Evolutionary conservation across 2,888 invertebrate species (phyloP).

Genomic region (Sphecodes monilicornis): DNA sequence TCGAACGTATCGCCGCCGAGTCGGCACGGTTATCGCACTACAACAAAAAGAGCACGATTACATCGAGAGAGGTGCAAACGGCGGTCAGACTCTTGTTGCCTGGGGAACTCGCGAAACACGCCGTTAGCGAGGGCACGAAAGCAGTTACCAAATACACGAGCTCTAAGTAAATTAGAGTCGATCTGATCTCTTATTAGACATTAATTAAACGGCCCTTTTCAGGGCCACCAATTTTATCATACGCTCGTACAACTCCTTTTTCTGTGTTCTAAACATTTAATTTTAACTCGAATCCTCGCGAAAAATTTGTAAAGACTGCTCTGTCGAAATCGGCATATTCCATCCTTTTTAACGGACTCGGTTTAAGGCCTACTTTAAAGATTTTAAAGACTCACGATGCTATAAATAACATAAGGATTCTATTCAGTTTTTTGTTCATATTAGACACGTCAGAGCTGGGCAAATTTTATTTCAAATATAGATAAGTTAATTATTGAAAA

Average conservation of each 20-base stretch:
- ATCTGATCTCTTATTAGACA: not conserved
- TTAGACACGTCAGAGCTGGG: no score
- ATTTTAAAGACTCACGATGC: no score
- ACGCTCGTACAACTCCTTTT: constrained; percentile 3
- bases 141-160: constrained; percentile 87
- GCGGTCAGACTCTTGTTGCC: constrained; percentile 89
- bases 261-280: no score
- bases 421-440: no score
- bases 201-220: constrained; percentile 67
- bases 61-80: constrained; percentile 89
- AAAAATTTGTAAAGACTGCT: no score
- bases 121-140: constrained; percentile 84
- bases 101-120: constrained; percentile 90
- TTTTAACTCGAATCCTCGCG: not conserved
- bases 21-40: constrained; percentile 88
- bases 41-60: constrained; percentile 88
- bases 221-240: constrained; percentile 65
- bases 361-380: no score
- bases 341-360: no score
- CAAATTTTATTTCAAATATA: no score
- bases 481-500: no score
- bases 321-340: no score
- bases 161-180: constrained; percentile 78
- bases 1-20: constrained; percentile 89
- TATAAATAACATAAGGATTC: no score